These are phyloP conservation scores for Megaceryle alcyon DNA, from an alignment of 2,797 vertebrate genomes.

Conservation along the genomic window DNA sequence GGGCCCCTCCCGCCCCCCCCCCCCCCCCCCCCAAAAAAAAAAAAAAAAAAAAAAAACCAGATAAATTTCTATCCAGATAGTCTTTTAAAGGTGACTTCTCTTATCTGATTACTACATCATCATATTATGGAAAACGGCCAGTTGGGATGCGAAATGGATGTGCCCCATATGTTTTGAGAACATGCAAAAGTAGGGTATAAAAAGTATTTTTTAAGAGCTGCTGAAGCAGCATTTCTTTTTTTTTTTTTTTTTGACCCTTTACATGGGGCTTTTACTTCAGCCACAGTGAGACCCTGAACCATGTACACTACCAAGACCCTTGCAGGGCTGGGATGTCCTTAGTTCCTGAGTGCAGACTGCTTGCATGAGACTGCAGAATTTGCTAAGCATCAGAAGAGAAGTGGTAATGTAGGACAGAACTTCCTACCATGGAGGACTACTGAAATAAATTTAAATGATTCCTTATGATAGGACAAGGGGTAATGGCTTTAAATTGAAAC, in stretches of 20 bases:
- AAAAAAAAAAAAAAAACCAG: not conserved
- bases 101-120: not conserved
- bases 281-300: not conserved
- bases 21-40: no score
- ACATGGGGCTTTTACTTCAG: not conserved
- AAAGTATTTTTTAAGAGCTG: not conserved
- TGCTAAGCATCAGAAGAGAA: not conserved
- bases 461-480: not conserved
- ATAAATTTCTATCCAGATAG: not conserved
- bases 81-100: not conserved
- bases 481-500: not conserved
- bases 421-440: fast-evolving
- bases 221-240: not conserved
- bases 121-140: not conserved
- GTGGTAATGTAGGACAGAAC: not conserved
- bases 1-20: no score
- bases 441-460: not conserved
- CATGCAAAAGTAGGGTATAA: fast-evolving
- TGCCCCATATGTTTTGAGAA: not conserved
- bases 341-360: fast-evolving
- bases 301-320: not conserved
- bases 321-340: not conserved
- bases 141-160: not conserved
- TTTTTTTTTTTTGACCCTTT: not conserved
- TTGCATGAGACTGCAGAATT: not conserved